Percentiles rank a stretch among this genome's conserved stretches.
Evolutionary conservation across 2,888 invertebrate genomes (phyloP).

Genomic region (Harpalus rufipes): DNA sequence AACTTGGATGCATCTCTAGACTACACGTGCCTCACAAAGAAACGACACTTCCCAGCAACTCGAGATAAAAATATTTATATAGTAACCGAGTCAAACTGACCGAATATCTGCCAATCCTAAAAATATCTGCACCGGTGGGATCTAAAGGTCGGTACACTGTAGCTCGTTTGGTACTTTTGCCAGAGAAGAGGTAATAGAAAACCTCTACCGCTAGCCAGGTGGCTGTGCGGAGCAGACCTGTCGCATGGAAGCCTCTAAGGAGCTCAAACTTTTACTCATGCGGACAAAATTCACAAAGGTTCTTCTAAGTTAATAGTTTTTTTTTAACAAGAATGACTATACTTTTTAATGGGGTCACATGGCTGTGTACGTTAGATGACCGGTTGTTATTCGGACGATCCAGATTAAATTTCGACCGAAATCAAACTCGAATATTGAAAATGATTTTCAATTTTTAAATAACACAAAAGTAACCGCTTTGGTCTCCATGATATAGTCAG

Average conservation of each 20-base stretch:
- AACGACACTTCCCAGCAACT: slow-evolving; percentile 30
- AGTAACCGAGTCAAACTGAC: slow-evolving; percentile 47
- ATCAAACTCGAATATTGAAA: too few relatives aligned
- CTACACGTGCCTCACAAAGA: slow-evolving; percentile 52
- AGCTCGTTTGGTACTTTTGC: neutral
- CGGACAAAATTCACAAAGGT: neutral
- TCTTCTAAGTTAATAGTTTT: too few relatives aligned
- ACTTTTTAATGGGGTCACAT: too few relatives aligned
- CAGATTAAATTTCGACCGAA: too few relatives aligned
- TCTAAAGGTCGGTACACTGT: slow-evolving; percentile 24
- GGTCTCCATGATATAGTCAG: too few relatives aligned
- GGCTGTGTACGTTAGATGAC: too few relatives aligned
- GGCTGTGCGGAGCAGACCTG: slow-evolving; percentile 32
- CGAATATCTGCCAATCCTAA: slow-evolving; percentile 63
- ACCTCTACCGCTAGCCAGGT: slow-evolving; percentile 25
- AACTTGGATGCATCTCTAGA: slow-evolving; percentile 30
- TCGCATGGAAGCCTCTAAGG: neutral
- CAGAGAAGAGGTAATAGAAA: slow-evolving; percentile 13
- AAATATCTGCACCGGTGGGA: slow-evolving; percentile 38
- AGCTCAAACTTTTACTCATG: neutral
- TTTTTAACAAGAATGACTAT: too few relatives aligned
- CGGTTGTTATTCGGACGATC: too few relatives aligned
- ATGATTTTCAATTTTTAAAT: too few relatives aligned
- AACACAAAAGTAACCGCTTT: too few relatives aligned
- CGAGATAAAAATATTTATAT: slow-evolving; percentile 54